A percentile compares a stretch with the other conserved stretches of the same genome.
Conservation (phyloP, 2,113 vertebrate genomes). For the Monopterus albus region DNA sequence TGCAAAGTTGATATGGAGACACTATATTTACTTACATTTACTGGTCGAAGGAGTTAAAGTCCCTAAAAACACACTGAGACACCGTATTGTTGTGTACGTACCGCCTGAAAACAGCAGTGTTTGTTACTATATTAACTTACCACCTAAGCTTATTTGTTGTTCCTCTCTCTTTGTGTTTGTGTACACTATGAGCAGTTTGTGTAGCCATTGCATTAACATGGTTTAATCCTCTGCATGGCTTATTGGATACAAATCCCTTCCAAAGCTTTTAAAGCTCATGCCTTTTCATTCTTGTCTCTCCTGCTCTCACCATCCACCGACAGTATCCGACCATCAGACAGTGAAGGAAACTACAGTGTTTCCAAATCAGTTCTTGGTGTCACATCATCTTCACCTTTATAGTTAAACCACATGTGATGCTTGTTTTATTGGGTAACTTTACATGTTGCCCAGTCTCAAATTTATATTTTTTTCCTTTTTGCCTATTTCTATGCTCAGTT, state of each 20-base stretch:
- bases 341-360: neutral
- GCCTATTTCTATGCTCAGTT: too few relatives aligned
- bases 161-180: constrained; percentile 7
- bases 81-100: neutral
- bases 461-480: too few relatives aligned
- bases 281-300: constrained; percentile 70
- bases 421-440: neutral
- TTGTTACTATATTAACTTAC: neutral
- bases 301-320: constrained; percentile 4
- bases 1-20: neutral
- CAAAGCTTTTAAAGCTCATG: constrained; percentile 80
- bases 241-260: constrained; percentile 81
- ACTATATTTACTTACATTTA: too few relatives aligned
- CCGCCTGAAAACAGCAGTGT: neutral
- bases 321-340: constrained; percentile 14
- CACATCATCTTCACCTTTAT: neutral
- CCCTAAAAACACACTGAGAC: neutral
- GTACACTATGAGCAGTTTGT: constrained; percentile 55
- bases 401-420: neutral
- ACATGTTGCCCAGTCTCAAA: neutral
- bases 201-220: constrained; percentile 80
- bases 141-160: constrained; percentile 15
- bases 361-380: neutral
- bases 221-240: constrained; percentile 79
- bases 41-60: neutral